Evolutionary conservation across 2,797 vertebrate species (phyloP), one percentile per base, ranked within the genome.

Genomic region (Acridotheres tristis): DNA sequence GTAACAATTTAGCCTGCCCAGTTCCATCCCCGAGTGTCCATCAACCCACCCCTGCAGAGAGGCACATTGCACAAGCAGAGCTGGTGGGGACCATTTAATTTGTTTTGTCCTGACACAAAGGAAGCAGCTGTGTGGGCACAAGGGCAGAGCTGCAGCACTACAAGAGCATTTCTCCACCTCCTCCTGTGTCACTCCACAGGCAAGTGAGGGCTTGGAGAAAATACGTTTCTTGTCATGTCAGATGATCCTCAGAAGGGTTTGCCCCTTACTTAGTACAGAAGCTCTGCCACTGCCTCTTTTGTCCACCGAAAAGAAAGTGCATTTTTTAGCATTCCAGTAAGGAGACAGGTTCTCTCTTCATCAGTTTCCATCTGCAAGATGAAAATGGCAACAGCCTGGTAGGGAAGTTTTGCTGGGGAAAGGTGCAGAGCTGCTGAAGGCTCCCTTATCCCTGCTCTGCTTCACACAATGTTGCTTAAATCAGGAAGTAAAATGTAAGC

Each of bases 401-500:
- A 8, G 10, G 17, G 38, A 38, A 38, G 14, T 5, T 81, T 59
- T 51, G 45, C 43, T 32, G 40, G 42, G 29, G 79, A 84, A 40
- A 68, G 23, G 22, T 2, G 6, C 55, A 43, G 48, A 83, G 30
- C 75, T 20, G 43, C 67, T 27, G 30, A 80, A 63, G 53, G 15
- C 22, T 63, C 29, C 59, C 7, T 47, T 25, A 61, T 29, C 26
- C 32, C 26, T 20, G 22, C 61, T 59, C 90, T 88, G 47, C 80
- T 71, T 88, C 40, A 58, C 1, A 1, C 0, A 0, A 48, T 48
- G 12, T 38, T 88, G 45, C 45, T 50, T 57, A 81, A 74, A 89
- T 78, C 36, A 43, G n/a, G 17, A 38, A 84, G 38, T 3, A 0
- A 51, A 53, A 34, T 0, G 0, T 25, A 88, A 71, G 45, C 29